Evolutionary conservation across 1,140 invertebrate species (phyloP).

Genomic region (Drosophila murphyi): DNA sequence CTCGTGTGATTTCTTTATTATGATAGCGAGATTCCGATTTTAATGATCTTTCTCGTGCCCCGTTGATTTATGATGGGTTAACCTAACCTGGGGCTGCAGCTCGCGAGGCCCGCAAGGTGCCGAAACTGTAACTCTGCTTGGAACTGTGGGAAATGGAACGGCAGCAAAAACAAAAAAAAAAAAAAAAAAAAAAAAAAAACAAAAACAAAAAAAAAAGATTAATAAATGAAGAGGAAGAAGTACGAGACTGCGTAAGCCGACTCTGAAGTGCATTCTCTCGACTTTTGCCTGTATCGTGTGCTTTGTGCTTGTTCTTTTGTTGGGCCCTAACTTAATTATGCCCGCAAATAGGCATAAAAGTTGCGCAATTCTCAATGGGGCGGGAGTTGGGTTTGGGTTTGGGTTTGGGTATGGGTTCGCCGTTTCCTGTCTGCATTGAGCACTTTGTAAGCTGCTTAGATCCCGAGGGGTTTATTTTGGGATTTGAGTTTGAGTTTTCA

Average conservation of each 20-base stretch:
- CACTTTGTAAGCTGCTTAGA: constrained; percentile 76
- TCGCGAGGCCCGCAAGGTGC: constrained; percentile 65
- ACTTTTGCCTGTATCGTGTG: constrained; percentile 54
- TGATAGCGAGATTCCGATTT: constrained; percentile 79
- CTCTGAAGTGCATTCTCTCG: constrained; percentile 52
- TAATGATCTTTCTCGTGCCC: constrained; percentile 71
- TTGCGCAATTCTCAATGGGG: constrained; percentile 70
- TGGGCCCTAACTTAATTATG: constrained; percentile 82
- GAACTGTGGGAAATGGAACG: constrained; percentile 46
- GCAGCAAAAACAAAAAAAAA: neutral
- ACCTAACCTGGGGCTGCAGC: constrained; percentile 31
- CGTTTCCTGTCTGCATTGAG: constrained; percentile 44
- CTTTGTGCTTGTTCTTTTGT: constrained; percentile 63
- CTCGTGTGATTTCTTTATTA: constrained; percentile 83
- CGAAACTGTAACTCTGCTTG: constrained; percentile 68
- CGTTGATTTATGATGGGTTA: constrained; percentile 75
- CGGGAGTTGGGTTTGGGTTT: neutral
- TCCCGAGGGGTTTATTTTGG: constrained; percentile 53
- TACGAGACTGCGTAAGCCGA: no score
- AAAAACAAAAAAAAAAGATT: neutral
- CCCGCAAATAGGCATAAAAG: constrained; percentile 83
- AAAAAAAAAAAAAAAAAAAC: neutral
- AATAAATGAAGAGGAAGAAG: neutral
- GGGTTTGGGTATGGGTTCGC: neutral
- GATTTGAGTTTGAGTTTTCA: constrained; percentile 15